Evolutionary conservation across 2,888 invertebrate species (phyloP), one percentile per base, ranked within the genome.

Genomic region (Trissolcus brochymenae): DNA sequence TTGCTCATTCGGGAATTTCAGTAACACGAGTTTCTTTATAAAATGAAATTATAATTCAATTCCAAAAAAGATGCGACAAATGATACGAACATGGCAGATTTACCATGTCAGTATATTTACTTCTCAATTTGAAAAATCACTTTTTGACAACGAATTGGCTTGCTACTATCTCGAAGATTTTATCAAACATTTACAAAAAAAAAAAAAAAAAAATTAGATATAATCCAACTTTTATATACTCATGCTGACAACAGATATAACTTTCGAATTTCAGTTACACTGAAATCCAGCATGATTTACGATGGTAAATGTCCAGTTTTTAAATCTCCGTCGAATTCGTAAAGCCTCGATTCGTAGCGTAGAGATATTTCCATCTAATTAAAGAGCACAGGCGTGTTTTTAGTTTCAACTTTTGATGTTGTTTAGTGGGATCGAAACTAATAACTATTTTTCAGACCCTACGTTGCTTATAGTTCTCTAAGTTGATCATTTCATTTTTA

Each of bases 191-290:
- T 35, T 35, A 35, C 35, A 35, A 35, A 7, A 35, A 35, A 35
- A 35, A 35, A 7, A 35, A 35, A 35, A 35, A 2, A 19, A 1
- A 19, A 19, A 19, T 35, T 35, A 11, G 35, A 11, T 6, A 35
- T 6, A 35, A 11, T 35, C 0, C 0, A 35, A 11, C n/a, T 35
- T 35, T 35, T 7, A 11, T 35, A 7, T 11, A 35, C 7, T 9
- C 9, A 29, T 4, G 1, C 35, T 35, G 11, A 1, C 7, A 35
- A 9, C 35, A 35, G 35, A 1, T 35, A 62, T 67, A 56, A 43
- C 50, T 61, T 60, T 66, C 41, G 61, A 66, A 66, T 60, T 73
- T 73, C 73, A 73, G 61, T 73, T 74, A 74, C 61, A 67, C 43
- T 6, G 51, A 16, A 51, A 56, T 61, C 35, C 41, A 60, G 51